phyloP scores from a whole-genome alignment of 2,113 vertebrate genomes.

The Hemichromis elongatus region DNA sequence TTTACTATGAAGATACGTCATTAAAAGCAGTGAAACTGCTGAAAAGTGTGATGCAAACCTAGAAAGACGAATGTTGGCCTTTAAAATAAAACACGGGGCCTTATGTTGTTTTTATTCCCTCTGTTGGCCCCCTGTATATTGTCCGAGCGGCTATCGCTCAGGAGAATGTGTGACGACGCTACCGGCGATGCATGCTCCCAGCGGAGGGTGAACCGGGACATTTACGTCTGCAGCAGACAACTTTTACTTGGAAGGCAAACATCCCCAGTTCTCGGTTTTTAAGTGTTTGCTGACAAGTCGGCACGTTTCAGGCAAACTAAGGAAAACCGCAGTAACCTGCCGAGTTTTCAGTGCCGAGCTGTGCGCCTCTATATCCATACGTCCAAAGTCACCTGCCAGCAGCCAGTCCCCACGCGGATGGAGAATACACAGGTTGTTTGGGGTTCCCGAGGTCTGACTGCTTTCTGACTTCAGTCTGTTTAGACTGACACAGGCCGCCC shows the following conservation, averaged over 20 bases:
- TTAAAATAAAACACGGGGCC: not conserved
- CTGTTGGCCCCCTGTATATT: rapidly evolving
- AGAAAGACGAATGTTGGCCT: too few relatives aligned
- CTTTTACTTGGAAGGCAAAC: not conserved
- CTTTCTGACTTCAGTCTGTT: not conserved
- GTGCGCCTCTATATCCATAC: not conserved
- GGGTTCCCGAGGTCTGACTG: not conserved
- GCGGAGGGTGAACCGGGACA: not conserved
- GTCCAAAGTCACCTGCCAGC: not conserved
- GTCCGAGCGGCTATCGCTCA: not conserved
- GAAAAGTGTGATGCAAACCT: too few relatives aligned
- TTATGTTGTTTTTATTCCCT: not conserved
- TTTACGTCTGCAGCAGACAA: not conserved
- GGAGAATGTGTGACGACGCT: not conserved
- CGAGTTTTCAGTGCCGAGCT: not conserved
- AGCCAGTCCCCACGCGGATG: not conserved
- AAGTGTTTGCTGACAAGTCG: not conserved
- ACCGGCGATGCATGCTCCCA: not conserved
- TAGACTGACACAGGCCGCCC: not conserved
- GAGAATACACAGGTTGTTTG: not conserved
- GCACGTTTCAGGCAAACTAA: not conserved
- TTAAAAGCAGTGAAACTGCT: too few relatives aligned
- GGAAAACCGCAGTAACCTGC: too few relatives aligned
- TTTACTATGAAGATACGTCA: not conserved
- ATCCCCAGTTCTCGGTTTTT: not conserved